Evolutionary conservation across 2,797 vertebrate genomes (phyloP).

Genomic region (Phrynocephalus forsythii): DNA sequence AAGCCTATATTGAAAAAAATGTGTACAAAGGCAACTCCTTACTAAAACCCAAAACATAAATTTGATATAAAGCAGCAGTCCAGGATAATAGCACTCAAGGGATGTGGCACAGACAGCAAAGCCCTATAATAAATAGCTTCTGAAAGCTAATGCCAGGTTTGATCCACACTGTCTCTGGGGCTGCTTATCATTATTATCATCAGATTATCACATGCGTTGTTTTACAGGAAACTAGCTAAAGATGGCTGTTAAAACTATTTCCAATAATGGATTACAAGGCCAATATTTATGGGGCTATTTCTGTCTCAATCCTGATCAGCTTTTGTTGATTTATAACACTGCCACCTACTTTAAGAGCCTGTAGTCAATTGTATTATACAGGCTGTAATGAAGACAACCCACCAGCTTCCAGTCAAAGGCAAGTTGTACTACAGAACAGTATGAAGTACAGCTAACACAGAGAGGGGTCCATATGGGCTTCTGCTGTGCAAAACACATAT

Average conservation of each 20-base stretch:
- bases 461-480: slow-evolving; percentile 38
- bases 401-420: slow-evolving; percentile 60
- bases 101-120: slow-evolving; percentile 44
- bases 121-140: slow-evolving; percentile 50
- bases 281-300: slow-evolving; percentile 59
- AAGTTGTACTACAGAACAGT: slow-evolving; percentile 58
- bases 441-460: slow-evolving; percentile 51
- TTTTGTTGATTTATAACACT: slow-evolving; percentile 69
- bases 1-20: slow-evolving; percentile 39
- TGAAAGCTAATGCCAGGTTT: slow-evolving; percentile 51
- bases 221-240: slow-evolving; percentile 62
- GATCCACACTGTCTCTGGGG: slow-evolving; percentile 57
- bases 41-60: slow-evolving; percentile 65
- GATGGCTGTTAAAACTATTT: slow-evolving; percentile 56
- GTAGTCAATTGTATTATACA: slow-evolving; percentile 60
- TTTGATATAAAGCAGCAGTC: slow-evolving; percentile 51
- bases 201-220: slow-evolving; percentile 60
- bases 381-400: slow-evolving; percentile 61
- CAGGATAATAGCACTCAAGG: slow-evolving; percentile 56
- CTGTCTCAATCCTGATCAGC: slow-evolving; percentile 65
- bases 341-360: slow-evolving; percentile 57
- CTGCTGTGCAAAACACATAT: slow-evolving; percentile 18
- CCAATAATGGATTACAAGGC: slow-evolving; percentile 61
- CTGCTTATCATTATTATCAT: slow-evolving; percentile 65
- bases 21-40: slow-evolving; percentile 47